Evolutionary conservation across 2,888 invertebrate species (phyloP).

Genomic region (Drosophila kambysellisi): DNA sequence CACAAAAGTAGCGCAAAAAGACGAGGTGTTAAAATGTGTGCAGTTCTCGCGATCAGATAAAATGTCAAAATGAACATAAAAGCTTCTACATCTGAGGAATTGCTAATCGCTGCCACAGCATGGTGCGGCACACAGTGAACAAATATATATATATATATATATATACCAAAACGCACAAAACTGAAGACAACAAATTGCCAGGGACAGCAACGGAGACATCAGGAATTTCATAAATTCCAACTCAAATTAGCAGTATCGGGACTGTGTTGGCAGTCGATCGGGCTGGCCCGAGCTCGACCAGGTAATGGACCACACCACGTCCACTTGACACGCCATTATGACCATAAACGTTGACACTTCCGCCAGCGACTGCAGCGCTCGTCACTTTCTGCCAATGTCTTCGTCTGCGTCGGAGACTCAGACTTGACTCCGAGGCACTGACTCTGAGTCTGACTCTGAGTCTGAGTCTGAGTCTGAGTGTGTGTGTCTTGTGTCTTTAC

Average conservation of each 20-base stretch:
- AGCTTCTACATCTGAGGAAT: constrained; percentile 83
- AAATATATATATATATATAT: no score
- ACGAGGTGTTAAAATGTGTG: constrained; percentile 81
- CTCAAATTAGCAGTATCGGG: constrained; percentile 68
- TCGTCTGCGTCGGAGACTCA: constrained; percentile 9
- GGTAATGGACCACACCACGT: constrained; percentile 79
- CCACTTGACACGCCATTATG: constrained; percentile 81
- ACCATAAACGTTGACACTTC: constrained; percentile 81
- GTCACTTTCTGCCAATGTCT: constrained; percentile 45
- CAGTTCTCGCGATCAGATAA: constrained; percentile 82
- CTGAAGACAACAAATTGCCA: constrained; percentile 65
- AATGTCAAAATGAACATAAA: constrained; percentile 84
- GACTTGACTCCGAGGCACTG: not conserved
- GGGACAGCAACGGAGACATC: constrained; percentile 42
- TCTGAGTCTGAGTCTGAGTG: constrained; percentile 5
- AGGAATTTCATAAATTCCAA: constrained; percentile 78
- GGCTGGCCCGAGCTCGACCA: constrained; percentile 8
- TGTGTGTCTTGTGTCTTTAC: constrained; percentile 2
- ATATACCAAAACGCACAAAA: constrained; percentile 15
- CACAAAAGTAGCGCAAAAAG: constrained; percentile 35
- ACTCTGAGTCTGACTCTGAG: not conserved
- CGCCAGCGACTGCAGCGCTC: constrained; percentile 60
- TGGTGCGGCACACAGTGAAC: not conserved
- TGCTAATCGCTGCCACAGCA: constrained; percentile 69
- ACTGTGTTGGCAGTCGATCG: constrained; percentile 17